phyloP scores from a whole-genome alignment of 2,888 invertebrate genomes.

The Drosophila rubida region DNA sequence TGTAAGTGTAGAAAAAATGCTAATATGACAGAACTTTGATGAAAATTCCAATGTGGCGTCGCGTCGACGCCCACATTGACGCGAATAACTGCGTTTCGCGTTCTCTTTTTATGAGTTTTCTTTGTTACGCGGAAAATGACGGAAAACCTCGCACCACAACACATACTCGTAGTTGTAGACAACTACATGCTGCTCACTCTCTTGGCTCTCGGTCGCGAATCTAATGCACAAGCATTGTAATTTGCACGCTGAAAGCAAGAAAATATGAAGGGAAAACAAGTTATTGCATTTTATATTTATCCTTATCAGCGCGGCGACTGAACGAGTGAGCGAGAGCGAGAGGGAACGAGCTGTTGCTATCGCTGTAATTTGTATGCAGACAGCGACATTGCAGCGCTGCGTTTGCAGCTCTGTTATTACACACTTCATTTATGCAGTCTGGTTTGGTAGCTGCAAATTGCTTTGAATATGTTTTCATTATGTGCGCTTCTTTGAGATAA shows the following conservation, averaged over 20 bases:
- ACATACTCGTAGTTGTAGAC: neutral
- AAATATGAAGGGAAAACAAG: slow-evolving; percentile 7
- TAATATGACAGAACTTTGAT: slow-evolving; percentile 26
- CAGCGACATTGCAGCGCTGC: slow-evolving; percentile 62
- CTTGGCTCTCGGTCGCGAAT: neutral
- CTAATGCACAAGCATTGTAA: slow-evolving; percentile 8
- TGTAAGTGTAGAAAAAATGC: slow-evolving; percentile 1
- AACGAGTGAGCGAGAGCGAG: neutral
- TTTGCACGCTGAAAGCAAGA: slow-evolving; percentile 1
- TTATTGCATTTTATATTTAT: slow-evolving; percentile 16
- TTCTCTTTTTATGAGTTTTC: slow-evolving; percentile 22
- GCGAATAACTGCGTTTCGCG: slow-evolving; percentile 19
- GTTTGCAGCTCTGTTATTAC: slow-evolving; percentile 22
- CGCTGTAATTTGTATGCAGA: slow-evolving; percentile 67
- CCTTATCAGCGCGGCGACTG: slow-evolving; percentile 6
- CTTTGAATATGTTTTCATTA: slow-evolving; percentile 8
- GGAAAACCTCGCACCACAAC: slow-evolving; percentile 3
- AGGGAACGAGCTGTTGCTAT: neutral
- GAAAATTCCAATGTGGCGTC: slow-evolving; percentile 49
- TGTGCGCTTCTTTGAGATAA: neutral
- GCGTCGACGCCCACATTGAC: slow-evolving; percentile 46
- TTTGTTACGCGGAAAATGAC: slow-evolving; percentile 18
- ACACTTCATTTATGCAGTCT: slow-evolving; percentile 13
- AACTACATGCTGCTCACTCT: too few relatives aligned
- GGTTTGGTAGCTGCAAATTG: neutral